Conservation (phyloP, 2,113 vertebrate species). For the Ptychochromis oligacanthus region DNA sequence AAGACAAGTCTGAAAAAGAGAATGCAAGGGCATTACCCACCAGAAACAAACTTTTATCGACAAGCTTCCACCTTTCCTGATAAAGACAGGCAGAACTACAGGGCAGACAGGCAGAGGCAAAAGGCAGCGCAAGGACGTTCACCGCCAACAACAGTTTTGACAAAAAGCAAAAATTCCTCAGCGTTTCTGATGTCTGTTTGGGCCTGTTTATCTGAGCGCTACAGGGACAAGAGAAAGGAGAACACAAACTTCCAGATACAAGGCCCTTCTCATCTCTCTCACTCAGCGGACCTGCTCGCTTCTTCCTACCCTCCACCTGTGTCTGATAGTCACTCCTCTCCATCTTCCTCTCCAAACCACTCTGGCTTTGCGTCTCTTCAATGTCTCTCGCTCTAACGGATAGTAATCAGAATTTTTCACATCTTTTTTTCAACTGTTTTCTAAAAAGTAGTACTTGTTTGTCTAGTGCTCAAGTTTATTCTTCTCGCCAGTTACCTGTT, state of each 20-base stretch:
- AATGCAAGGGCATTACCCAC: background rate
- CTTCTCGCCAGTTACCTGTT: background rate
- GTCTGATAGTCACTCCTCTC: background rate
- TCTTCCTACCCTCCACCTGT: background rate
- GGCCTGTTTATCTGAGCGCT: slow-evolving; percentile 12
- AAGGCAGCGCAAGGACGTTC: slow-evolving; percentile 33
- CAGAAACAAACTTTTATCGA: background rate
- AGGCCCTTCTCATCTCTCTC: slow-evolving; percentile 13
- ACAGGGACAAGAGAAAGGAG: background rate
- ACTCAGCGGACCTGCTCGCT: background rate
- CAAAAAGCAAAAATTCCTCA: background rate
- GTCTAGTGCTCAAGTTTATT: background rate
- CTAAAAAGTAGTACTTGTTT: background rate
- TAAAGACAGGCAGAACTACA: background rate
- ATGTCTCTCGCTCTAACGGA: background rate
- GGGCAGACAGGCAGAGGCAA: background rate
- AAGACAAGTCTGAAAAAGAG: background rate
- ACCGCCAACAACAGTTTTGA: slow-evolving; percentile 1
- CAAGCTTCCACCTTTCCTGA: background rate
- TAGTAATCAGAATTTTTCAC: too few species aligned
- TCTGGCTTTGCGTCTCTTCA: too few species aligned
- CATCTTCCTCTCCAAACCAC: background rate
- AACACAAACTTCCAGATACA: background rate
- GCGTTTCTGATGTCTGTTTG: slow-evolving; percentile 19
- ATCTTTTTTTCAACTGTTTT: background rate